Evolutionary conservation across 2,113 vertebrate genomes (phyloP), one percentile per base, ranked within the genome.

Genomic region (Protomyctophum bolini): DNA sequence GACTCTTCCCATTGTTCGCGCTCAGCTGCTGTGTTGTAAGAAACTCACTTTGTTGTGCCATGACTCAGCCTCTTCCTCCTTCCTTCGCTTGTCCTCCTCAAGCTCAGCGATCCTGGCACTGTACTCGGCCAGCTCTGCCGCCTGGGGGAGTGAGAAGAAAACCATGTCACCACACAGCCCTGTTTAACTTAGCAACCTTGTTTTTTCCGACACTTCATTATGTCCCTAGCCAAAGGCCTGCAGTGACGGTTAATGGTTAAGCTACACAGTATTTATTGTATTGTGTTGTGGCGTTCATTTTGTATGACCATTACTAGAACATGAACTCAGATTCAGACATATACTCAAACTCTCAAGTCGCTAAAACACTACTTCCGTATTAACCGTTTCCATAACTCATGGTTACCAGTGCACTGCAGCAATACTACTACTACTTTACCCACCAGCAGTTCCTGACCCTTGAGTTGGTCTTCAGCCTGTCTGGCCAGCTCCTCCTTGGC

Each of bases 371-470:
- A 21, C 21, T 21, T 21, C 21, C 21, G 21, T 21, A 21, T 21
- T 21, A 21, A 21, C 21, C 21, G 21, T 21, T 21, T 21, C 21
- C 21, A 21, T 21, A 21, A 21, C 21, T 21, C 21, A 21, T 21
- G 21, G 21, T 21, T 21, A 2, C 21, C 21, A 21, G 21, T 21
- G 21, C 21, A 21, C 21, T 21, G 21, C 21, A 21, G 21, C 21
- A 21, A 21, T 21, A 21, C 21, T 21, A 21, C 12, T 48, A 4
- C 4, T 12, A 2, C 49, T 11, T 59, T 14, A 65, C 95, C 88
- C 91, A 99, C 98, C 96, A 99, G 93, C 87, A 97, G 96, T 82
- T 98, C 97, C 91, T 98, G 96, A 91, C 88, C 96, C 93, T 95
- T 97, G 6, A 96, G 92, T 89, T 99, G 98, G 84, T 97, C 95